Evolutionary conservation across 1,140 invertebrate species (phyloP).

Genomic region (Brachionus paranguensis): DNA sequence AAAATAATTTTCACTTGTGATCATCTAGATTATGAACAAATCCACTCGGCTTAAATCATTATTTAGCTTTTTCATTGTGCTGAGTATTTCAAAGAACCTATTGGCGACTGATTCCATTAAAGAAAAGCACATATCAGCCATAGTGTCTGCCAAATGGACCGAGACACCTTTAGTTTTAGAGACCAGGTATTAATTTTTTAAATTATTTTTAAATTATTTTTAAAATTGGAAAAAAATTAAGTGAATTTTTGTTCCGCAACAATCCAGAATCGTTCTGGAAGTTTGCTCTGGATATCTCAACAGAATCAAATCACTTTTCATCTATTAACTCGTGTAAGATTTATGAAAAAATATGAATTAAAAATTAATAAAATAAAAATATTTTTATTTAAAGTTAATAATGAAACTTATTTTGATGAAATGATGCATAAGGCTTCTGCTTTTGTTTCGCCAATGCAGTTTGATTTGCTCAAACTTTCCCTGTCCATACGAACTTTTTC

Average conservation of each 20-base stretch:
- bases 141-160: conserved; percentile 23
- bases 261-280: conserved; percentile 4
- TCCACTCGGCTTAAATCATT: neutral
- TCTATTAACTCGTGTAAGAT: neutral
- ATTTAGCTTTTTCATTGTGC: neutral
- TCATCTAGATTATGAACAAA: neutral
- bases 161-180: conserved; percentile 28
- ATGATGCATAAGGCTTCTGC: neutral
- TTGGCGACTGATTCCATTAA: neutral
- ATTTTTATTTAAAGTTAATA: conserved; percentile 10
- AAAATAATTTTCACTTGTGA: neutral
- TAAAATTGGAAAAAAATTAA: neutral
- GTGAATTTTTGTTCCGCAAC: conserved; percentile 22
- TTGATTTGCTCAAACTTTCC: conserved; percentile 10
- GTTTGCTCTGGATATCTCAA: neutral
- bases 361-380: neutral
- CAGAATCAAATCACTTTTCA: neutral
- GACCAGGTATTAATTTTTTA: neutral
- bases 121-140: conserved; percentile 27
- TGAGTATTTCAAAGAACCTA: neutral
- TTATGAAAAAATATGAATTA: neutral
- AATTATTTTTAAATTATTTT: neutral
- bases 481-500: conserved; percentile 11
- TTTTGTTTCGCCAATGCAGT: conserved; percentile 19
- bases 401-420: conserved; percentile 28